Percentiles rank a stretch among this genome's conserved stretches.
These are phyloP conservation scores for Macaria notata DNA, from an alignment of 2,888 invertebrate species.

Conservation along the genomic window DNA sequence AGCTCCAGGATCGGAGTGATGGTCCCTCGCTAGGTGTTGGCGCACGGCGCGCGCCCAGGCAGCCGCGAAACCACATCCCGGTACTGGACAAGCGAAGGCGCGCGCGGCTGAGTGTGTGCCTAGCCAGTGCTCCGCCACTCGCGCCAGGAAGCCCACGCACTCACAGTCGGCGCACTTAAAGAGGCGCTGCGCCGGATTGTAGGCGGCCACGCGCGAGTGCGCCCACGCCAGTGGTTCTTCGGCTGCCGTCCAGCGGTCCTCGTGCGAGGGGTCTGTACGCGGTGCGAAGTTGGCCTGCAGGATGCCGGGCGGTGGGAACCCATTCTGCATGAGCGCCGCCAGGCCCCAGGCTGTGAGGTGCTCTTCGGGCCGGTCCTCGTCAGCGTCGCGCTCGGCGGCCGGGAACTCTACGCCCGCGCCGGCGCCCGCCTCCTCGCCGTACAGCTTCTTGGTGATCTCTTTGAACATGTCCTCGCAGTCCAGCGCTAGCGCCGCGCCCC, in stretches of 20 bases:
- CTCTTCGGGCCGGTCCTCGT: conserved; percentile 85
- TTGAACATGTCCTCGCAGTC: conserved; percentile 94
- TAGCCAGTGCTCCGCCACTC: conserved; percentile 90
- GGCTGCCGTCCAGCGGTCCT: conserved; percentile 86
- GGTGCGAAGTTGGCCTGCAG: conserved; percentile 82
- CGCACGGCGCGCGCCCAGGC: conserved; percentile 90
- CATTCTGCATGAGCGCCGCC: conserved; percentile 89
- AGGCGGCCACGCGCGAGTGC: conserved; percentile 90
- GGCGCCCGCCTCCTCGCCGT: conserved; percentile 88
- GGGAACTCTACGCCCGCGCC: conserved; percentile 72
- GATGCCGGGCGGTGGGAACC: conserved; percentile 85
- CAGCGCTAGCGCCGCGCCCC: conserved; percentile 81
- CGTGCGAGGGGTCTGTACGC: conserved; percentile 73
- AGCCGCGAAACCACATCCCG: conserved; percentile 88
- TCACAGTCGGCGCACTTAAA: conserved; percentile 90
- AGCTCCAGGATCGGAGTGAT: conserved; percentile 85
- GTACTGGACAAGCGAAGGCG: conserved; percentile 85
- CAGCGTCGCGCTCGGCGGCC: conserved; percentile 75
- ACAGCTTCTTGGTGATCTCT: conserved; percentile 95
- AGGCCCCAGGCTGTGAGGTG: conserved; percentile 88
- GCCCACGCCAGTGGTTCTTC: conserved; percentile 89
- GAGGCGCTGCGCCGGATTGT: conserved; percentile 88
- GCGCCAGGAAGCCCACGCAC: conserved; percentile 87
- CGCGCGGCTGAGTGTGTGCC: conserved; percentile 84
- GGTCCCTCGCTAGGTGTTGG: conserved; percentile 87